Conservation (phyloP, 2,797 vertebrate species). For the Alca torda region DNA sequence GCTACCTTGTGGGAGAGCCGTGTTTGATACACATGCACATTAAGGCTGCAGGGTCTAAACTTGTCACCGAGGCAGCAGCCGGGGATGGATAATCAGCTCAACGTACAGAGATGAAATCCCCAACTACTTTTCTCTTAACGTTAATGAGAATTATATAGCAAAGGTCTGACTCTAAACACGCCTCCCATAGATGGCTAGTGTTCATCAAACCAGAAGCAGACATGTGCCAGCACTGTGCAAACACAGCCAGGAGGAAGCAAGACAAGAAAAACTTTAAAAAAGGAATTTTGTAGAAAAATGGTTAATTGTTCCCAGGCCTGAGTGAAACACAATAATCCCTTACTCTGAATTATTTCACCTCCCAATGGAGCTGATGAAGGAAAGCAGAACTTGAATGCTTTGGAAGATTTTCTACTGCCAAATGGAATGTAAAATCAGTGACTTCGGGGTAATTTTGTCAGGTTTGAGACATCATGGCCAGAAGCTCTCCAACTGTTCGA, state of each 20-base stretch:
- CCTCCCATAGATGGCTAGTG: not conserved
- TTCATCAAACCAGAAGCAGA: not conserved
- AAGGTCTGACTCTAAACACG: not conserved
- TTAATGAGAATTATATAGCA: slow-evolving; percentile 15
- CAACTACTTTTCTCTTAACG: not conserved
- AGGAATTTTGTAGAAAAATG: not conserved
- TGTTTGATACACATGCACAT: slow-evolving; percentile 6
- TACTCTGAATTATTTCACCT: slow-evolving; percentile 28
- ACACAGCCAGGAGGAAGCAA: not conserved
- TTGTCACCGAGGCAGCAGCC: slow-evolving; percentile 20
- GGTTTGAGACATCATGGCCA: slow-evolving; percentile 12
- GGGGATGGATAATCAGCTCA: slow-evolving; percentile 54
- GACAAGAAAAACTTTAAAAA: not conserved
- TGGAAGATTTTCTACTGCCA: slow-evolving; percentile 46
- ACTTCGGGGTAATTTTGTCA: slow-evolving; percentile 37
- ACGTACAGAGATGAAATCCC: not conserved
- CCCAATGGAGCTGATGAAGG: slow-evolving; percentile 4
- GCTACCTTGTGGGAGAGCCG: slow-evolving; percentile 25
- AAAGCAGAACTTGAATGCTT: slow-evolving; percentile 17
- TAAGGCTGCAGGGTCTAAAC: slow-evolving; percentile 34
- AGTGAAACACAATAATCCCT: not conserved
- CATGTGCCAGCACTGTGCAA: not conserved
- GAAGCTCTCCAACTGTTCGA: slow-evolving; percentile 57
- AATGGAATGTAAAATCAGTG: slow-evolving; percentile 38
- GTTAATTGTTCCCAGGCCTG: not conserved